phyloP scores from a whole-genome alignment of 2,888 invertebrate species.

The Tethea ocularis region DNA sequence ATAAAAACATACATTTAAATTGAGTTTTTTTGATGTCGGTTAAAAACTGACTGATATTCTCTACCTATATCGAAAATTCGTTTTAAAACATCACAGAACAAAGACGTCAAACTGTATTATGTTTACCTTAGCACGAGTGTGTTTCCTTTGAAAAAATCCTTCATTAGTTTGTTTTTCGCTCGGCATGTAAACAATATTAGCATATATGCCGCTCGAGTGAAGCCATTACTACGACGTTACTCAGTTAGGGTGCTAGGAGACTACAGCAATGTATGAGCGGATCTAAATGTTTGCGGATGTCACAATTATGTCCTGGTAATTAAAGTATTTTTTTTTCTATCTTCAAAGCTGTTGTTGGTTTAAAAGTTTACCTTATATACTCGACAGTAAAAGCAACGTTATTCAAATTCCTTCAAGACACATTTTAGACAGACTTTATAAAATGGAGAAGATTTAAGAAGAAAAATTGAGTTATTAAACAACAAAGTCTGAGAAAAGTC shows the following conservation, averaged over 20 bases:
- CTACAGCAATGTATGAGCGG: not conserved
- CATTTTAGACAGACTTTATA: too few species aligned
- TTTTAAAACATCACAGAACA: not conserved
- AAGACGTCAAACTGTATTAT: not conserved
- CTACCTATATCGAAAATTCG: not conserved
- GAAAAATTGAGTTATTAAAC: too few species aligned
- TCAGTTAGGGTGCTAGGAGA: not conserved
- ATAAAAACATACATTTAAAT: too few species aligned
- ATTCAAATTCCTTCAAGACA: too few species aligned
- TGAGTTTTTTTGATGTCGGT: too few species aligned
- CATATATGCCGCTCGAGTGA: slow-evolving; percentile 10
- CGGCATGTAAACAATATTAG: slow-evolving; percentile 15
- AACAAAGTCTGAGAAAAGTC: not conserved
- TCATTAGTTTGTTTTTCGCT: slow-evolving; percentile 18
- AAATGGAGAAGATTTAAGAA: too few species aligned
- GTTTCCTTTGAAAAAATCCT: not conserved
- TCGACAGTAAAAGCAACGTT: too few species aligned
- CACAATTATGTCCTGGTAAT: not conserved
- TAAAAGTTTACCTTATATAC: too few species aligned
- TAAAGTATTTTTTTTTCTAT: too few species aligned
- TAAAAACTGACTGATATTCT: not conserved
- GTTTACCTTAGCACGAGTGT: not conserved
- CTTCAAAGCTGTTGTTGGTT: too few species aligned
- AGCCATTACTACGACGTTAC: not conserved
- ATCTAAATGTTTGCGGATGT: not conserved